These are phyloP conservation scores for Pentalonia nigronervosa DNA, from an alignment of 1,140 invertebrate species.

Conservation along the genomic window DNA sequence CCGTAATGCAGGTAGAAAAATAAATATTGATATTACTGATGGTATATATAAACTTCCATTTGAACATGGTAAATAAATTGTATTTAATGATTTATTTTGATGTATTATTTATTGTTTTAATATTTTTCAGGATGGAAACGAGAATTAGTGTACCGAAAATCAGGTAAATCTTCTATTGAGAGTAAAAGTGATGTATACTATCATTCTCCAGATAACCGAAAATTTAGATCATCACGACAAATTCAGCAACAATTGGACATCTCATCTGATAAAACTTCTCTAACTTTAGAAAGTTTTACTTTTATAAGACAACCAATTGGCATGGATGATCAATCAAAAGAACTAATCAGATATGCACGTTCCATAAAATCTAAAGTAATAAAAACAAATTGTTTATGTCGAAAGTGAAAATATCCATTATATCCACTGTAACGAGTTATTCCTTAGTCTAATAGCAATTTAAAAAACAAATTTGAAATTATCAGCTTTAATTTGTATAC, in stretches of 20 bases:
- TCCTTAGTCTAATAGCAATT: neutral
- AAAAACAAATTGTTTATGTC: neutral
- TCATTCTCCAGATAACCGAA: constrained; percentile 76
- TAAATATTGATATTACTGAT: constrained; percentile 65
- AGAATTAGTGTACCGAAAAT: constrained; percentile 75
- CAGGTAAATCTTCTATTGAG: constrained; percentile 64
- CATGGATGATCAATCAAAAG: constrained; percentile 71
- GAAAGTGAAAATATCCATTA: neutral
- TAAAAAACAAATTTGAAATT: neutral
- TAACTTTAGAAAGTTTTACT: constrained; percentile 79
- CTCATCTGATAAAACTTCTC: constrained; percentile 63
- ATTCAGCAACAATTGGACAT: constrained; percentile 64
- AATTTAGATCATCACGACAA: constrained; percentile 74
- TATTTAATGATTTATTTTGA: neutral
- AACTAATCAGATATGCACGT: constrained; percentile 35
- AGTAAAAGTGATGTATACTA: constrained; percentile 83
- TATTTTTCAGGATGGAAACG: constrained; percentile 71
- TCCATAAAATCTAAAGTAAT: constrained; percentile 49
- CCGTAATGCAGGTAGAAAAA: constrained; percentile 61
- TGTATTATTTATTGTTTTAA: neutral
- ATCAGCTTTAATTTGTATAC: too few species aligned
- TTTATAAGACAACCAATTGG: constrained; percentile 78
- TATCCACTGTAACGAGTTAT: too few species aligned
- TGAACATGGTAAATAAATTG: constrained; percentile 65
- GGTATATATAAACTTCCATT: constrained; percentile 71